phyloP scores from a whole-genome alignment of 2,888 invertebrate species.

The Bellardia pandia region DNA sequence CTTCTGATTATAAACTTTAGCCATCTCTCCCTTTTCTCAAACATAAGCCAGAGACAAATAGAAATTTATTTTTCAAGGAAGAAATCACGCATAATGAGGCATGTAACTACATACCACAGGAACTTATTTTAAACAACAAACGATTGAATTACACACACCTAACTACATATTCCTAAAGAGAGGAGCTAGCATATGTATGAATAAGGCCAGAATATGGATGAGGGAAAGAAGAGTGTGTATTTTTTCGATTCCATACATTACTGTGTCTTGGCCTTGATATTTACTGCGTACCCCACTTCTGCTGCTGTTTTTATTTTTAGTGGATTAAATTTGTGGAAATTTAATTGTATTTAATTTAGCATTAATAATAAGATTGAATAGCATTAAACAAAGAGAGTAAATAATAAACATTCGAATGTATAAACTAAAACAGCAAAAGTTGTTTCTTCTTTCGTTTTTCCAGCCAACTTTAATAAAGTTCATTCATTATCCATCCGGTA shows the following conservation, averaged over 20 bases:
- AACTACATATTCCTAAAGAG: background rate
- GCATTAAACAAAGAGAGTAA: background rate
- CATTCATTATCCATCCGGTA: background rate
- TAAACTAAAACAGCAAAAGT: background rate
- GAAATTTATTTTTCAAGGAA: slow-evolving; percentile 12
- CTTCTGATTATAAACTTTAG: background rate
- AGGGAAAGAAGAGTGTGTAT: background rate
- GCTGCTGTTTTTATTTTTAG: background rate
- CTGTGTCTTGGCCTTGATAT: no score
- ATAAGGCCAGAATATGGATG: no score
- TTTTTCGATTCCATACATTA: background rate
- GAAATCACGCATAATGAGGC: slow-evolving; percentile 50
- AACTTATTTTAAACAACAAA: background rate
- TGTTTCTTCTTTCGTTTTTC: background rate
- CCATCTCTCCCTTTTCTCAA: background rate
- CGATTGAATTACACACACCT: background rate
- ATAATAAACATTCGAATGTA: background rate
- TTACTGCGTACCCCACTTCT: background rate
- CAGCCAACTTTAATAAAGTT: background rate
- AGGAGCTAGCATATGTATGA: background rate
- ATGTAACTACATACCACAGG: slow-evolving; percentile 42
- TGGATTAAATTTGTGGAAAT: slow-evolving; percentile 30
- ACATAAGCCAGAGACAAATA: background rate
- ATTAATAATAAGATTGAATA: slow-evolving; percentile 43
- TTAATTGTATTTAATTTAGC: slow-evolving; percentile 53